These are phyloP conservation scores for Bujurquina vittata DNA, from an alignment of 2,113 vertebrate species.

Conservation along the genomic window DNA sequence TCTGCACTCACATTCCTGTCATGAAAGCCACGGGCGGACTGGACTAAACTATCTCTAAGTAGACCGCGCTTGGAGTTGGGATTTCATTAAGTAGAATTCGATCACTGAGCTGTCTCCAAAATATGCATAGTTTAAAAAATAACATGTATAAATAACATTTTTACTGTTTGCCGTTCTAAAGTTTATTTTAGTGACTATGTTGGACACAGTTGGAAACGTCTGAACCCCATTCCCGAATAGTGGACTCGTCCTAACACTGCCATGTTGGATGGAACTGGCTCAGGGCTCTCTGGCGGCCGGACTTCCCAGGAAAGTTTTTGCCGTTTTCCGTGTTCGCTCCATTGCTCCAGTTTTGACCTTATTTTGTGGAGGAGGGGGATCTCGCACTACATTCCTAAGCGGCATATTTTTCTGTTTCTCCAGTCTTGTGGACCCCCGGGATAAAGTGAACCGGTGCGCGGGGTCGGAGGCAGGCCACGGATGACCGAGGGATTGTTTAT, in stretches of 20 bases:
- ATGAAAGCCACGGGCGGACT: conserved; percentile 67
- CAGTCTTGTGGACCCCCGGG: not conserved
- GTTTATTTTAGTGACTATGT: not conserved
- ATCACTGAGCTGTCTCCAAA: fast-evolving
- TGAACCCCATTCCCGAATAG: not conserved
- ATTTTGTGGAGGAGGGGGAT: conserved; percentile 25
- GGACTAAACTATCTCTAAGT: conserved; percentile 55
- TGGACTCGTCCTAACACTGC: conserved; percentile 78
- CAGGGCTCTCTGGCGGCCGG: conserved; percentile 56
- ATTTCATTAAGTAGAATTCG: not conserved
- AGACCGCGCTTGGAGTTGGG: fast-evolving
- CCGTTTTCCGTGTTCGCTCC: conserved; percentile 35
- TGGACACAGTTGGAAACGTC: not conserved
- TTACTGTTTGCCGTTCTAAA: fast-evolving
- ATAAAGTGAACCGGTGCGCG: conserved; percentile 46
- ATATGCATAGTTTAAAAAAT: fast-evolving
- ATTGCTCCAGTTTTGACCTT: conserved; percentile 15
- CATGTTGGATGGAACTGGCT: conserved; percentile 88
- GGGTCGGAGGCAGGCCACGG: conserved; percentile 70
- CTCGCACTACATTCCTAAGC: not conserved
- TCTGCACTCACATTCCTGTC: conserved; percentile 73
- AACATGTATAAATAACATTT: fast-evolving
- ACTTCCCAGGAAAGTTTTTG: conserved; percentile 81
- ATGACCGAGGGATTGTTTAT: conserved; percentile 76
- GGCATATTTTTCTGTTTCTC: not conserved